Evolutionary conservation across 2,113 vertebrate genomes (phyloP).

Genomic region (Lonchura striata): DNA sequence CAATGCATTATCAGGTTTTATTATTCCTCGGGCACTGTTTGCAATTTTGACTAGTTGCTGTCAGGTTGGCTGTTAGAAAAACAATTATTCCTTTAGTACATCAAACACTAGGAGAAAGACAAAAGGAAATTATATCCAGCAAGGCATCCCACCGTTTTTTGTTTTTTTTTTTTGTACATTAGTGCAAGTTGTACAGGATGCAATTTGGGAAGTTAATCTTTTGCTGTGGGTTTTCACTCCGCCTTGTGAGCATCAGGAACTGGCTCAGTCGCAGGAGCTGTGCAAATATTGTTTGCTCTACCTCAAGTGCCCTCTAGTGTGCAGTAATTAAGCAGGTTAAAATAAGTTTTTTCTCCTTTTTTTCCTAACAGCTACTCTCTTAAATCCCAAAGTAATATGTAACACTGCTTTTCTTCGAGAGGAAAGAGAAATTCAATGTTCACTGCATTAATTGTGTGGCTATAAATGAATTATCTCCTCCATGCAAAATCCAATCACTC

Average conservation of each 20-base stretch:
- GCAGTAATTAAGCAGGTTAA: conserved; percentile 69
- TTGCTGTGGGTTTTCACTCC: not conserved
- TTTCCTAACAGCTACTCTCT: not conserved
- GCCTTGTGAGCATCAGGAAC: not conserved
- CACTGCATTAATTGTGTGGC: not conserved
- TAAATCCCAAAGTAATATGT: not conserved
- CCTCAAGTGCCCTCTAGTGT: conserved; percentile 94
- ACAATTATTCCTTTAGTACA: not conserved
- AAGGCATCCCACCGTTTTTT: not conserved
- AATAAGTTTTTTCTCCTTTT: not conserved
- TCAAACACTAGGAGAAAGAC: not conserved
- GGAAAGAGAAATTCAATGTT: conserved; percentile 6
- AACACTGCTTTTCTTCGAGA: not conserved
- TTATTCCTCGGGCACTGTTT: not conserved
- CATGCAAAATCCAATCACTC: not conserved
- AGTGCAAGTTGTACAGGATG: not conserved
- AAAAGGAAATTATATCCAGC: not conserved
- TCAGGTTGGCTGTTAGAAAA: not conserved
- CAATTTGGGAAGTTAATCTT: not conserved
- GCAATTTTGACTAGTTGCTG: conserved; percentile 47
- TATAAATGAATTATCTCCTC: conserved; percentile 4
- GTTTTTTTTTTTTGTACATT: not conserved
- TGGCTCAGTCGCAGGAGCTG: not conserved
- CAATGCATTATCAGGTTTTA: not conserved
- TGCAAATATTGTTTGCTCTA: conserved; percentile 66